phyloP scores from a whole-genome alignment of 35 echinoderm and acorn worm genomes.

The Amphiura filiformis region DNA sequence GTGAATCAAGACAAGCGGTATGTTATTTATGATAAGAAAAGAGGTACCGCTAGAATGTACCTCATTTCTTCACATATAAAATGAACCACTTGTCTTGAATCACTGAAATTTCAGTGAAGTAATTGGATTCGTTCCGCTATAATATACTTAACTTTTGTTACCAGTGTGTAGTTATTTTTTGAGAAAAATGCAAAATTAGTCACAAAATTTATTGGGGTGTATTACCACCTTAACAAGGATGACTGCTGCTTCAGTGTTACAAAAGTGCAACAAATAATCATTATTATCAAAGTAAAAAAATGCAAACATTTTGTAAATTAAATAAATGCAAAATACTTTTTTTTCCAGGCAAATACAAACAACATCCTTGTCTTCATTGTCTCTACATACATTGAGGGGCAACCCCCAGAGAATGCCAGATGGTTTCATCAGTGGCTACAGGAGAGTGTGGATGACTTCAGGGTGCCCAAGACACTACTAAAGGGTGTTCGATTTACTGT shows the following conservation, averaged over 20 bases:
- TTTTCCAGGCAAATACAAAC: conserved; percentile 41
- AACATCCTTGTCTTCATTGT: conserved; percentile 59
- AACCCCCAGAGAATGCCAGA: conserved; percentile 69
- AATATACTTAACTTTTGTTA: too few relatives aligned
- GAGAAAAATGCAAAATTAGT: too few relatives aligned
- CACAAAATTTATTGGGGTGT: too few relatives aligned
- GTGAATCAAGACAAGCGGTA: too few relatives aligned
- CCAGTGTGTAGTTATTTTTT: too few relatives aligned
- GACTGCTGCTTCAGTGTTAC: not conserved
- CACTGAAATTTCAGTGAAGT: too few relatives aligned
- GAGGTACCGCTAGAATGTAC: too few relatives aligned
- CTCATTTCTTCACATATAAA: too few relatives aligned
- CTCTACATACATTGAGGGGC: conserved; percentile 79
- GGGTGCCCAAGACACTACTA: conserved; percentile 82
- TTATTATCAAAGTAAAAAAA: not conserved
- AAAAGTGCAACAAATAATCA: not conserved
- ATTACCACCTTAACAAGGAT: too few relatives aligned
- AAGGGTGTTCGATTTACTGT: conserved; percentile 72
- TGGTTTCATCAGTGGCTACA: conserved; percentile 98
- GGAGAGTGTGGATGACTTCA: conserved; percentile 82
- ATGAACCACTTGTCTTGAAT: too few relatives aligned
- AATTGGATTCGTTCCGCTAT: too few relatives aligned
- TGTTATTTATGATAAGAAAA: too few relatives aligned
- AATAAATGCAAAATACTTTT: not conserved
- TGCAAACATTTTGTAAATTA: not conserved